phyloP scores from a whole-genome alignment of 2,888 invertebrate genomes.

The Drosophila borborema region DNA sequence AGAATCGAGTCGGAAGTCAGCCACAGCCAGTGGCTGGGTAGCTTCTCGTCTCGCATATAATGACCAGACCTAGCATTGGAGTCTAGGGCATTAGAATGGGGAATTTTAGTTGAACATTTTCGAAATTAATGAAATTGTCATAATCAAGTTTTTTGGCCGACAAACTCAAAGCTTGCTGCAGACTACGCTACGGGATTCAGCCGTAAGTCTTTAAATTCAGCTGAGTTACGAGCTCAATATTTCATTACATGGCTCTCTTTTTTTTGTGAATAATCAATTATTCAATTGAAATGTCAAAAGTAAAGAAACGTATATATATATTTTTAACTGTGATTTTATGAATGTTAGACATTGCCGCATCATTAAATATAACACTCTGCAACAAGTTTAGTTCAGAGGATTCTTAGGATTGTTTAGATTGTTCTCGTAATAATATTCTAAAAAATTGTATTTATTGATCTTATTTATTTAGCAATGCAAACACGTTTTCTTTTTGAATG shows the following conservation, averaged over 20 bases:
- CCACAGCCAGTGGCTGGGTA: not conserved
- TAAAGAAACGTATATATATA: not conserved
- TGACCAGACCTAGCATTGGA: slow-evolving; percentile 27
- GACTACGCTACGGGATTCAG: slow-evolving; percentile 3
- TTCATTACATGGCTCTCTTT: not conserved
- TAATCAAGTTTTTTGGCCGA: slow-evolving; percentile 26
- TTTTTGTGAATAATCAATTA: not conserved
- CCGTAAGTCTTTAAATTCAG: too few relatives aligned
- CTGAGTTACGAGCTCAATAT: not conserved
- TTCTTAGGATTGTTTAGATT: too few relatives aligned
- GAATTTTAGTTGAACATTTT: slow-evolving; percentile 19
- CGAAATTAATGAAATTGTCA: slow-evolving; percentile 41
- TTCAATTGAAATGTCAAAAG: not conserved
- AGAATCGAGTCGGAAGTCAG: slow-evolving; percentile 30
- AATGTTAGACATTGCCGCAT: not conserved
- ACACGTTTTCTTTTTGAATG: too few relatives aligned
- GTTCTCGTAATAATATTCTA: too few relatives aligned
- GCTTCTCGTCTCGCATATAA: slow-evolving; percentile 39
- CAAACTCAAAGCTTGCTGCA: slow-evolving; percentile 16
- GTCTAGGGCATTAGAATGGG: not conserved
- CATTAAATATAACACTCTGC: not conserved
- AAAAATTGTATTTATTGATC: too few relatives aligned
- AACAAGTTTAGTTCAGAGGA: not conserved
- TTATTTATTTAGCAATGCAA: too few relatives aligned
- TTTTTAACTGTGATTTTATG: not conserved